Base-by-base conservation (phyloP, 2,888 invertebrate genomes). In the Elgonia sp. region DNA sequence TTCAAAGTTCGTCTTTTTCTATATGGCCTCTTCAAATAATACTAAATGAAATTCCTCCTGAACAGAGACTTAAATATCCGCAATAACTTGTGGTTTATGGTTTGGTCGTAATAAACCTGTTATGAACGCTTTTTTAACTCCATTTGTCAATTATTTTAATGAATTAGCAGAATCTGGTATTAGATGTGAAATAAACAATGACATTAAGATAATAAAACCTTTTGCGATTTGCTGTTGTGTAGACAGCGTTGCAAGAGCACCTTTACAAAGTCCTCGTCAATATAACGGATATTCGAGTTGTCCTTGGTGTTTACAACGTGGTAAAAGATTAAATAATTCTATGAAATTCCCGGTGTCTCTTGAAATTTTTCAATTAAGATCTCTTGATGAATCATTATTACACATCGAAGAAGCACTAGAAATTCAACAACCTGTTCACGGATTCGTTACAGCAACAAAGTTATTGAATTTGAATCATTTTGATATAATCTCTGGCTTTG, bases 401-500 rank as follows among this genome's bases (percentile, higher is more conserved):
- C 57, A 57, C 20, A 57, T 57, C 9, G 40, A 65, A 65, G 16
- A 21, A 67, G 67, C 67, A 20, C 1, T 67, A 3, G 39, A 67
- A 14, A 67, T 12, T 10, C 14, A 21, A 14, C 42, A 67, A 20
- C 46, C 10, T 57, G 18, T 21, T 12, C 20, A 3, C 20, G 18
- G 57, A 21, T 65, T 65, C 21, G 16, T 40, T 40, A 55, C 65
- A 7, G 53, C 65, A 39, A 50, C 53, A 62, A 42, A n/a, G 16
- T 55, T 57, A 57, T 20, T 57, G 6, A 50, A 53, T 39, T 82
- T 89, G 40, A 73, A 77, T 9, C n/a, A 63, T 37, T 91, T 90
- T 62, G 57, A 91, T 67, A 86, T 90, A n/a, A 76, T 86, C 9
- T 62, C 89, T 12, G 82, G 85, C 29, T 77, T 91, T n/a, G 53